Percentiles rank a stretch among this genome's conserved stretches.
Conservation (phyloP, 2,888 invertebrate species). For the Trypoxylon attenuatum region DNA sequence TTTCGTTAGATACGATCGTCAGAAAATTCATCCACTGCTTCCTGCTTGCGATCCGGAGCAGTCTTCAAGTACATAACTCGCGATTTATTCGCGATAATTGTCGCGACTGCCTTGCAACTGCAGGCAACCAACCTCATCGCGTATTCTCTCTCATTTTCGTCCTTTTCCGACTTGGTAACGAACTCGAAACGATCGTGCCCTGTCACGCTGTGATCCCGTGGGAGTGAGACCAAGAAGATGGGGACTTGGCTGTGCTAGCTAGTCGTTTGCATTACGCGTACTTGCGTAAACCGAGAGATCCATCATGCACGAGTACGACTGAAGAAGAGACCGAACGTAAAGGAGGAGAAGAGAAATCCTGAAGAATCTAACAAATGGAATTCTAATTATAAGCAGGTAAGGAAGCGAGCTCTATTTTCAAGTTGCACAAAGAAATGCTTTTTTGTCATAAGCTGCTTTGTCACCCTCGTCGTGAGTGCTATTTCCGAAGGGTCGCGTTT, state of each 20-base stretch:
- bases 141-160: constrained; percentile 20
- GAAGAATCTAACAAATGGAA: too few species aligned
- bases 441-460: too few species aligned
- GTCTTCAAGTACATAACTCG: constrained; percentile 18
- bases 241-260: constrained; percentile 43
- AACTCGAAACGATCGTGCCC: constrained; percentile 33
- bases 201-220: constrained; percentile 44
- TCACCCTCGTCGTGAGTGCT: too few species aligned
- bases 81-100: constrained; percentile 51
- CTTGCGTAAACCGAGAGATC: constrained; percentile 39
- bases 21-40: constrained; percentile 33
- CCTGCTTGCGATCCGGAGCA: constrained; percentile 43
- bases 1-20: constrained; percentile 35
- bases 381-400: too few species aligned
- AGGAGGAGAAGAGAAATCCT: too few species aligned
- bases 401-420: too few species aligned
- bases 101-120: too few species aligned
- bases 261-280: constrained; percentile 50
- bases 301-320: too few species aligned
- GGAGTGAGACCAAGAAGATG: constrained; percentile 20
- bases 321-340: too few species aligned
- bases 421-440: too few species aligned
- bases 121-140: constrained; percentile 23
- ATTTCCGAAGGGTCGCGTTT: too few species aligned
- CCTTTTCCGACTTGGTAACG: constrained; percentile 35